Evolutionary conservation across 1,140 invertebrate species (phyloP).

Genomic region (Drosophila bifasciata): DNA sequence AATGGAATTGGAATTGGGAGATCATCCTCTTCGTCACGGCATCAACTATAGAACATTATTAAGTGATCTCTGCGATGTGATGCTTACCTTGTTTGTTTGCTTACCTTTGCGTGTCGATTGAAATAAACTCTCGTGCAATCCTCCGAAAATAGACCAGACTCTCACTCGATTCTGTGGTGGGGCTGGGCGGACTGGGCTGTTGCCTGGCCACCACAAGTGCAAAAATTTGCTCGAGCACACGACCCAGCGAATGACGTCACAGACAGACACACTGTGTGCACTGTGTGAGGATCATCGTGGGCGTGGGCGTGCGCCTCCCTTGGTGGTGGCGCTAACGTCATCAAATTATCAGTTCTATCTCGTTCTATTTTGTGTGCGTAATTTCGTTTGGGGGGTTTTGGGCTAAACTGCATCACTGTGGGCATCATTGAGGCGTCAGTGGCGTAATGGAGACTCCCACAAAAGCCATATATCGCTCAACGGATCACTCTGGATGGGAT

Average conservation of each 20-base stretch:
- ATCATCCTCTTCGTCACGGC: slow-evolving; percentile 52
- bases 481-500: background rate
- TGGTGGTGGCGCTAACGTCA: slow-evolving; percentile 59
- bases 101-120: slow-evolving; percentile 42
- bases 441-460: slow-evolving; percentile 36
- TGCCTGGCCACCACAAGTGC: slow-evolving; percentile 23
- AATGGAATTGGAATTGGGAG: background rate
- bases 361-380: background rate
- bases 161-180: slow-evolving; percentile 8
- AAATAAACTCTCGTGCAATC: slow-evolving; percentile 73
- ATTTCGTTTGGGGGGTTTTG: no score
- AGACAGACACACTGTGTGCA: no score
- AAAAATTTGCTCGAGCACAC: slow-evolving; percentile 43
- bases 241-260: slow-evolving; percentile 51
- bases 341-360: slow-evolving; percentile 16
- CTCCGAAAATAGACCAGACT: slow-evolving; percentile 55
- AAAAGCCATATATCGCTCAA: slow-evolving; percentile 28
- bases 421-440: slow-evolving; percentile 32
- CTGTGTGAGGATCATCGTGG: no score
- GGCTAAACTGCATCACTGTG: slow-evolving; percentile 27
- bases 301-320: slow-evolving; percentile 37
- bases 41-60: slow-evolving; percentile 72
- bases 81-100: slow-evolving; percentile 61
- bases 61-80: slow-evolving; percentile 47
- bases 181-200: slow-evolving; percentile 3